Base-by-base conservation (phyloP, 2,888 invertebrate species). In the Elegia similella region DNA sequence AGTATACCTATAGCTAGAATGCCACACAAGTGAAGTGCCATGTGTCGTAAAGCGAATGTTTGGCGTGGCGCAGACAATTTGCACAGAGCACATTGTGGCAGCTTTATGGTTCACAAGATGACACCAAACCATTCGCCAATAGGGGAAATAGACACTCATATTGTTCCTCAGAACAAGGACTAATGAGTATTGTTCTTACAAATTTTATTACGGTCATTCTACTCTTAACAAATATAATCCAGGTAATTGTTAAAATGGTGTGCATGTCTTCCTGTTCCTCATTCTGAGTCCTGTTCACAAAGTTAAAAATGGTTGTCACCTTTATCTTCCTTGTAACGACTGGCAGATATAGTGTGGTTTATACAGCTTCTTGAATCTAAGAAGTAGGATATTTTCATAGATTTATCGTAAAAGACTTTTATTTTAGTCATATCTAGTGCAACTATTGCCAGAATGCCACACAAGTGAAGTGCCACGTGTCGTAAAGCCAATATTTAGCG, bases 51-150 rank as follows among this genome's bases (percentile, higher is more conserved):
- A 34, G 12, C 34, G 10, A 34, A 34, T 34, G 34, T 34, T 34
- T 34, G 12, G 34, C 34, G 34, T 50, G 50, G 50, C 50, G 15
- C 34, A 15, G 32, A 50, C 50, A 55, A 58, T 58, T 56, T 55
- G 53, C 17, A 23, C 46, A 2, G 34, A n/a, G 55, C 48, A 63
- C 63, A 63, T 54, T 63, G 61, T 63, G 61, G 58, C 29, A n/a
- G n/a, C n/a, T 50, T 50, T 58, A 53, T 30, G 43, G 43, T 44
- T 44, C 16, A 42, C n/a, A 17, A 52, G 12, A 43, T 48, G 48
- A 56, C 55, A 43, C 44, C 46, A 56, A 44, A 50, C 50, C 50
- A 29, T 42, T 48, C 57, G 44, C 52, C 55, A 44, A 55, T 48
- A 56, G 48, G 13, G 42, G 23, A 15, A 38, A 52, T 34, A 52